A percentile compares a stretch with the other conserved stretches of the same genome.
Conservation (phyloP, 2,888 invertebrate genomes). For the Baccha elongata region DNA sequence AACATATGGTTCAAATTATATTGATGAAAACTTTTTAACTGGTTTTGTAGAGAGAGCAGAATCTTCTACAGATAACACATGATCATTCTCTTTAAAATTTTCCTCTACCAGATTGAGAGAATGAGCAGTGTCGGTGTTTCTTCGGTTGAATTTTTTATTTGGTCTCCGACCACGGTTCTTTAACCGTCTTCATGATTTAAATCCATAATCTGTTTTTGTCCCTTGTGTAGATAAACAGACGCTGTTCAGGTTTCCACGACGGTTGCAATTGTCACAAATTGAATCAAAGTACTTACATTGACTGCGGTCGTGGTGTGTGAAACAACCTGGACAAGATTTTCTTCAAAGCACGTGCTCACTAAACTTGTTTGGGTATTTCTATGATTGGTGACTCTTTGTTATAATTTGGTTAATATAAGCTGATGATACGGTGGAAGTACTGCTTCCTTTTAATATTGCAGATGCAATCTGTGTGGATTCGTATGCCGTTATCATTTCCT, state of each 20-base stretch:
- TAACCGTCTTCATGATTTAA: background rate
- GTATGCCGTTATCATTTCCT: too few relatives aligned
- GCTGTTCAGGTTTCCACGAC: background rate
- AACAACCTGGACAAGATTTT: slow-evolving; percentile 7
- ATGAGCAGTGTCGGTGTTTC: background rate
- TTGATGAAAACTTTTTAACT: background rate
- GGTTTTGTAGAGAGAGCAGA: background rate
- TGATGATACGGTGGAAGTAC: background rate
- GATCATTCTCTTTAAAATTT: background rate
- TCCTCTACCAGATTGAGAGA: background rate
- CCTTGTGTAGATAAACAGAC: background rate
- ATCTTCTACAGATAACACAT: background rate
- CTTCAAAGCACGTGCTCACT: background rate
- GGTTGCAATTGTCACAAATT: background rate
- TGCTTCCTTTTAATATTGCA: too few relatives aligned
- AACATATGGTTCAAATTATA: too few relatives aligned
- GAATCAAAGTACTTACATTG: background rate
- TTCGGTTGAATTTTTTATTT: background rate
- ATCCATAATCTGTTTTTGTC: background rate
- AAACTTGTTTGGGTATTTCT: background rate
- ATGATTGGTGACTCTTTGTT: background rate
- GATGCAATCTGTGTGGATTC: too few relatives aligned
- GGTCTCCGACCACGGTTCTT: background rate
- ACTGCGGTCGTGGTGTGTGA: background rate
- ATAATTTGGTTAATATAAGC: background rate